These are phyloP conservation scores for Drosophila hawaiiensis DNA, from an alignment of 2,888 invertebrate species.

Conservation along the genomic window DNA sequence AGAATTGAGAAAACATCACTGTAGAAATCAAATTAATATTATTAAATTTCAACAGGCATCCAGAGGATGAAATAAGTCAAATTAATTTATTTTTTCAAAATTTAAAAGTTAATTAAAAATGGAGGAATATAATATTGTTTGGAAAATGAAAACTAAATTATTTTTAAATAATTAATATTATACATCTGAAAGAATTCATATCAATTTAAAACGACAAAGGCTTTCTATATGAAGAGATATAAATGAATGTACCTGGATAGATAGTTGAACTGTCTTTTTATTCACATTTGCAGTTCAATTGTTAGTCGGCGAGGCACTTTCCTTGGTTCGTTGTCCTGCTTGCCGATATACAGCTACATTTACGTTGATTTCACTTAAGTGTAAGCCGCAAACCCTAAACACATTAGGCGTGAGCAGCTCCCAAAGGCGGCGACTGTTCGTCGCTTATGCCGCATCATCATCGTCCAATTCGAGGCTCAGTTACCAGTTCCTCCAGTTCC, in stretches of 20 bases:
- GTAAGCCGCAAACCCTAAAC: conserved; percentile 68
- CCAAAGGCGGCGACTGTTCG: conserved; percentile 36
- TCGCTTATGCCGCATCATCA: conserved; percentile 67
- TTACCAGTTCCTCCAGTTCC: conserved; percentile 2
- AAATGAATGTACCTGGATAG: not conserved
- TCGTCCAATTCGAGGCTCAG: conserved; percentile 38
- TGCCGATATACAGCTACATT: conserved; percentile 44
- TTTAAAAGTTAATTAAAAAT: not conserved
- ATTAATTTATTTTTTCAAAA: too few species aligned
- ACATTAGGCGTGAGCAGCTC: conserved; percentile 62
- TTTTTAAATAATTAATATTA: not conserved
- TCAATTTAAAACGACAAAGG: not conserved
- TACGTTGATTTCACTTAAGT: conserved; percentile 77
- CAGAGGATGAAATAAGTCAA: too few species aligned
- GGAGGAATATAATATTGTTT: not conserved
- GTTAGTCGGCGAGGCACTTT: not conserved
- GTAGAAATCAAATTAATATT: not conserved
- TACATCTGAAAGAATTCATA: not conserved
- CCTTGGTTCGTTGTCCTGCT: not conserved
- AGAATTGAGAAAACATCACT: not conserved
- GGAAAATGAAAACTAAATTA: not conserved
- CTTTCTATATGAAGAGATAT: not conserved
- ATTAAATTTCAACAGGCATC: not conserved
- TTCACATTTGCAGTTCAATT: conserved; percentile 10
- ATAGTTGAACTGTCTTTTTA: not conserved